A percentile compares a stretch with the other conserved stretches of the same genome.
Conservation (phyloP, 2,113 vertebrate species). For the Brachionichthys hirsutus region DNA sequence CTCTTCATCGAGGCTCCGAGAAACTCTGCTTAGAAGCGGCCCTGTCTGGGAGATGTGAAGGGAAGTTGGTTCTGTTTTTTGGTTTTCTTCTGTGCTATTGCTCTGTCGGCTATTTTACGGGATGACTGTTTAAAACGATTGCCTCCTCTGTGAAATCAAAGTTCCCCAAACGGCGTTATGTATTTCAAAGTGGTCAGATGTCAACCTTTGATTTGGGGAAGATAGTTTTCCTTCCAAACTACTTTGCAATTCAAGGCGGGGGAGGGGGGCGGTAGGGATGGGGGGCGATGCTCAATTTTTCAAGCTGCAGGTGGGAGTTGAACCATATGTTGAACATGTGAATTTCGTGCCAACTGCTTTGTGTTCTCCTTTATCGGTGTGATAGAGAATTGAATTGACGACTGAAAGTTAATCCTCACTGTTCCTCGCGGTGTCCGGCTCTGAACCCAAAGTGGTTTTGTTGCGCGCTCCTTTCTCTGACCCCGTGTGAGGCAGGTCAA, state of each 20-base stretch:
- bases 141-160: constrained; percentile 45
- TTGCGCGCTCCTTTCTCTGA: constrained; percentile 41
- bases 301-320: constrained; percentile 34
- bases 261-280: too few relatives aligned
- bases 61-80: constrained; percentile 13
- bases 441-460: constrained; percentile 21
- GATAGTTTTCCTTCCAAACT: constrained; percentile 29
- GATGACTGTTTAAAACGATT: constrained; percentile 35
- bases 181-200: constrained; percentile 40
- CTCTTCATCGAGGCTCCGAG: constrained; percentile 43
- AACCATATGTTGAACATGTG: constrained; percentile 43
- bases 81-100: constrained; percentile 23
- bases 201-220: constrained; percentile 49
- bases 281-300: constrained; percentile 9
- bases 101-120: constrained; percentile 43
- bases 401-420: constrained; percentile 52
- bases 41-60: constrained; percentile 35
- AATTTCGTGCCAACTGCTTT: constrained; percentile 39
- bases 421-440: constrained; percentile 39
- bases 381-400: constrained; percentile 45
- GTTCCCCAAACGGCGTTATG: constrained; percentile 27
- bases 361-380: constrained; percentile 26
- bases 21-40: constrained; percentile 39
- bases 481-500: constrained; percentile 57
- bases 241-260: constrained; percentile 37